Evolutionary conservation across 2,888 invertebrate genomes (phyloP).

Genomic region (Carterocephalus palaemon): DNA sequence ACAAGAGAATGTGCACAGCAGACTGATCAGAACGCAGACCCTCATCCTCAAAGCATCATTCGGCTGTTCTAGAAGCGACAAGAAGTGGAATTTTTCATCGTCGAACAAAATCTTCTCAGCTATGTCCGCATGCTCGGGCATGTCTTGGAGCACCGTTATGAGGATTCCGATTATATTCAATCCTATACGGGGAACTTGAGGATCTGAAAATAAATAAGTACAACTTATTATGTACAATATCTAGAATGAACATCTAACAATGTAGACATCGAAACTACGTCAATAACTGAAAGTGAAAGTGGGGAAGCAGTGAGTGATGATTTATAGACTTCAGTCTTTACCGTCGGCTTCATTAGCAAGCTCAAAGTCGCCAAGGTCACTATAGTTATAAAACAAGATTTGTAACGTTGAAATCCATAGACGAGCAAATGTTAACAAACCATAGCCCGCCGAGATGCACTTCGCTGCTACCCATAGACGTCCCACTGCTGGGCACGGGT

Average conservation of each 20-base stretch:
- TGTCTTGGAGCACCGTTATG: slow-evolving; percentile 84
- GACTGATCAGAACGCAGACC: slow-evolving; percentile 84
- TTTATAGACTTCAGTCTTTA: too few relatives aligned
- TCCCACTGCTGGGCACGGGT: too few relatives aligned
- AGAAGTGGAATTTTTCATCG: slow-evolving; percentile 69
- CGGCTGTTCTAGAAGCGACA: slow-evolving; percentile 77
- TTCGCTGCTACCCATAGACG: too few relatives aligned
- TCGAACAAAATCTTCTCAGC: slow-evolving; percentile 85
- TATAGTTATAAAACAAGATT: too few relatives aligned
- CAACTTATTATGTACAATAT: background rate
- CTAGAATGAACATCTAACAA: slow-evolving; percentile 24
- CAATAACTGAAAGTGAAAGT: too few relatives aligned
- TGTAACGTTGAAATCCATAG: too few relatives aligned
- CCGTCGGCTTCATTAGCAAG: too few relatives aligned
- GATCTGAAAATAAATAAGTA: slow-evolving; percentile 56
- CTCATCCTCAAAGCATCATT: slow-evolving; percentile 80
- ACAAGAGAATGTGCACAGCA: slow-evolving; percentile 83
- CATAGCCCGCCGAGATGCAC: too few relatives aligned
- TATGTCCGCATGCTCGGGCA: slow-evolving; percentile 87
- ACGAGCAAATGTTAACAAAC: too few relatives aligned
- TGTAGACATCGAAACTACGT: too few relatives aligned
- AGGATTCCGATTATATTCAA: slow-evolving; percentile 85
- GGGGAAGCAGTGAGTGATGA: too few relatives aligned
- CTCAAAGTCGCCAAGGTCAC: too few relatives aligned
- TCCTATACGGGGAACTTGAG: slow-evolving; percentile 80